A percentile compares a stretch with the other conserved stretches of the same genome.
phyloP scores from a whole-genome alignment of 2,113 vertebrate genomes.

The Hoplias malabaricus region DNA sequence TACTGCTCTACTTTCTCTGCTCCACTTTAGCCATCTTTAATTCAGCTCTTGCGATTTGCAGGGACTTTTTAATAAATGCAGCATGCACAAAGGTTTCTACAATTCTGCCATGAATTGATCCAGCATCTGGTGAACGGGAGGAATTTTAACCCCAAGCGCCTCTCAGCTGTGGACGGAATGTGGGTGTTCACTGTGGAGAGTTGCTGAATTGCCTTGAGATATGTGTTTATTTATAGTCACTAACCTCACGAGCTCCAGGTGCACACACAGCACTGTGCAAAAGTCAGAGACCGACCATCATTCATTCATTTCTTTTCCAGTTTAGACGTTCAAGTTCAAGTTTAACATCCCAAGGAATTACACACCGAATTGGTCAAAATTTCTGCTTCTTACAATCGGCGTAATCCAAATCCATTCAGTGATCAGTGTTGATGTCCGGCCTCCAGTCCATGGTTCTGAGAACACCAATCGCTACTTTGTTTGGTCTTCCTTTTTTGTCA shows the following conservation, averaged over 20 bases:
- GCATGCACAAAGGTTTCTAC: not conserved
- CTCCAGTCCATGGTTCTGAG: too few species aligned
- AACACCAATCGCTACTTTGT: too few species aligned
- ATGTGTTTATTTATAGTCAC: not conserved
- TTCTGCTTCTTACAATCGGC: too few species aligned
- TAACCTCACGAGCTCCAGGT: constrained; percentile 14
- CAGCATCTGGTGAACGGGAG: constrained; percentile 25
- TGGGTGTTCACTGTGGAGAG: constrained; percentile 10
- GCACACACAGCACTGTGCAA: not conserved
- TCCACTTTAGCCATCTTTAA: not conserved
- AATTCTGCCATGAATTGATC: constrained; percentile 2
- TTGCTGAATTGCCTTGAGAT: not conserved
- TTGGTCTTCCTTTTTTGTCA: too few species aligned
- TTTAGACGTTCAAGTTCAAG: too few species aligned
- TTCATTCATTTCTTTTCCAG: too few species aligned
- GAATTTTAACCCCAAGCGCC: not conserved
- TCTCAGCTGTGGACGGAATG: not conserved
- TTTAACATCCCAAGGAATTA: too few species aligned
- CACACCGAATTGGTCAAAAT: too few species aligned
- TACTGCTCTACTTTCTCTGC: not conserved
- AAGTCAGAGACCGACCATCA: not conserved
- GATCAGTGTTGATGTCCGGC: too few species aligned
- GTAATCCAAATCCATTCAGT: too few species aligned
- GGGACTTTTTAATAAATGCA: not conserved
- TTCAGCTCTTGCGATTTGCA: not conserved